Conservation (phyloP, 1,140 invertebrate genomes). For the Hyles vespertilio region DNA sequence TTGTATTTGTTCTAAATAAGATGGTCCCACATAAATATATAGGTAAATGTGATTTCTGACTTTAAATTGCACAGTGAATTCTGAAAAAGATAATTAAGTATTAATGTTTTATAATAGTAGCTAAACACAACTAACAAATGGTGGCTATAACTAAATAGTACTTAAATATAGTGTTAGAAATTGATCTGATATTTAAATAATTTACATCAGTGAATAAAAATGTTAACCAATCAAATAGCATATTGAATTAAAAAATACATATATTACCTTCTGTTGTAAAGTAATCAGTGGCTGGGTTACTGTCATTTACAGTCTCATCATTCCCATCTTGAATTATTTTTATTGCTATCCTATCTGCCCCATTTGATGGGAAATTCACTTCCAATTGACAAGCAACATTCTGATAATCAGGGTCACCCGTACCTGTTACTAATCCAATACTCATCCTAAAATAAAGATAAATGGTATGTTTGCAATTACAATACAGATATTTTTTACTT, state of each 20-base stretch:
- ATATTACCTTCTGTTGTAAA: constrained; percentile 14
- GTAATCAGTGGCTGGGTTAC: constrained; percentile 3
- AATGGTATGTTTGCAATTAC: no score
- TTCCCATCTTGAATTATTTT: constrained; percentile 20
- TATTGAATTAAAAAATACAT: no score
- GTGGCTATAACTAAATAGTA: constrained; percentile 3
- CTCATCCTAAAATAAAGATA: constrained; percentile 23
- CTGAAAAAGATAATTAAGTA: constrained; percentile 14
- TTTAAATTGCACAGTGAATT: constrained; percentile 19
- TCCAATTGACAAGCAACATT: constrained; percentile 43
- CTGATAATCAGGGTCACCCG: constrained; percentile 27
- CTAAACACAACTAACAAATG: constrained; percentile 3
- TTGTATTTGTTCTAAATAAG: constrained; percentile 23
- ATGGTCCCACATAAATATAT: constrained; percentile 22
- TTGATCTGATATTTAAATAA: constrained; percentile 10
- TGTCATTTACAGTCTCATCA: constrained; percentile 7
- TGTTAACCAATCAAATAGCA: no score
- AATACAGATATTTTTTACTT: no score
- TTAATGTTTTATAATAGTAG: background rate
- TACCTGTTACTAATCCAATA: constrained; percentile 35
- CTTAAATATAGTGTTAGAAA: no score
- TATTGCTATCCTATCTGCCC: constrained; percentile 15
- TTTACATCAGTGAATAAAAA: no score
- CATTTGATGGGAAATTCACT: constrained; percentile 21
- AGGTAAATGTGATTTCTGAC: constrained; percentile 11